Conservation (phyloP, 2,113 vertebrate species). For the Corythornis vintsioides region DNA sequence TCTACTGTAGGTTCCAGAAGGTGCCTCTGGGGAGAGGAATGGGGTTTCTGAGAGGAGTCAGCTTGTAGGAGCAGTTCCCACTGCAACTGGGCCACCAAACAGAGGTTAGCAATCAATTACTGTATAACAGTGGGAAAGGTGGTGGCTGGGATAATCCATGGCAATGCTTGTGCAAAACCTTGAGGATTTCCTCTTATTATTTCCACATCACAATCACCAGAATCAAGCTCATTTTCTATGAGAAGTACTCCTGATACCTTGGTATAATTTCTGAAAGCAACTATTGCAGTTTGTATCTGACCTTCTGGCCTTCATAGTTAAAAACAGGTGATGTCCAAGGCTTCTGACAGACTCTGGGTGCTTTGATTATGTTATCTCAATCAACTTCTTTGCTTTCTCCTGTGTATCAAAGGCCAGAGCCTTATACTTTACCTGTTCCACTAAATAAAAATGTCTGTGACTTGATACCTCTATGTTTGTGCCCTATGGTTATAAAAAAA, state of each 20-base stretch:
- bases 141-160: not conserved
- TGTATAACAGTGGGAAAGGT: not conserved
- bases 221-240: not conserved
- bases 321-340: constrained; percentile 37
- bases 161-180: not conserved
- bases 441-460: not conserved
- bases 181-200: constrained; percentile 19
- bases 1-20: constrained; percentile 38
- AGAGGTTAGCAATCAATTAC: not conserved
- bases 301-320: not conserved
- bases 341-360: not conserved
- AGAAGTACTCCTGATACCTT: not conserved
- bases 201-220: not conserved
- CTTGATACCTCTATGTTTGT: not conserved
- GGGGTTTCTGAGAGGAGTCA: not conserved
- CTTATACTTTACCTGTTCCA: constrained; percentile 2
- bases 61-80: not conserved
- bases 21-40: constrained; percentile 19
- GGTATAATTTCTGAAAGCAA: constrained; percentile 29
- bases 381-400: not conserved
- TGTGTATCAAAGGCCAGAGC: not conserved
- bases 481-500: not conserved
- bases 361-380: constrained; percentile 5
- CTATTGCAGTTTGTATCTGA: not conserved
- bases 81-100: not conserved